Percentiles rank a stretch among this genome's conserved stretches.
Conservation (phyloP, 2,888 invertebrate genomes). For the Clunio marinus region DNA sequence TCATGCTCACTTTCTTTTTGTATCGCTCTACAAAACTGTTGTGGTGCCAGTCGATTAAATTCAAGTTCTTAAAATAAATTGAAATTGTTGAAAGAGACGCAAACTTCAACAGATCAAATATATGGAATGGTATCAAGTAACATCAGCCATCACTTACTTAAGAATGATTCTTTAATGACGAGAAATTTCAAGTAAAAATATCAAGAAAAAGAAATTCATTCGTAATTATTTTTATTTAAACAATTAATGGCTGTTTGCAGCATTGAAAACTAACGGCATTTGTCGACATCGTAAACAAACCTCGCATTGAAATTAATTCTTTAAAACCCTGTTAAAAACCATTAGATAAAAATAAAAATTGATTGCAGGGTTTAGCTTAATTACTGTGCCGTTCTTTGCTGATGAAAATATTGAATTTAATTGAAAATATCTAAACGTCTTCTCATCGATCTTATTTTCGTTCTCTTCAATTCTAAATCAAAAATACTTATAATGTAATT, state of each 20-base stretch:
- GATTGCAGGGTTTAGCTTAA: too few species aligned
- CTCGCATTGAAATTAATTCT: neutral
- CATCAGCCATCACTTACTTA: too few species aligned
- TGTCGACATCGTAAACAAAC: too few species aligned
- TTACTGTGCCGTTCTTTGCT: too few species aligned
- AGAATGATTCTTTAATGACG: neutral
- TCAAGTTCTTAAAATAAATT: neutral
- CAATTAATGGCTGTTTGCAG: too few species aligned
- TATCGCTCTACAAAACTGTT: neutral
- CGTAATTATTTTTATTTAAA: too few species aligned
- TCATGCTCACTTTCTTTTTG: neutral
- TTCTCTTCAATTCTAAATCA: neutral
- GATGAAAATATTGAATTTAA: neutral
- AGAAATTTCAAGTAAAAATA: neutral
- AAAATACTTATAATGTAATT: conserved; percentile 5
- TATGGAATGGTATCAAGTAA: too few species aligned
- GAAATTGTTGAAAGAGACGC: too few species aligned
- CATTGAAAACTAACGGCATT: too few species aligned
- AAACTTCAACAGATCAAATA: too few species aligned
- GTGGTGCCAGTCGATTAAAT: neutral
- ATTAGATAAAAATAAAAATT: neutral
- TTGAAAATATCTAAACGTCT: neutral
- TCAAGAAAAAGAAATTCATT: neutral
- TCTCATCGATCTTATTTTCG: neutral
- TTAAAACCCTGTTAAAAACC: too few species aligned